Conservation (phyloP, 2,113 vertebrate species). For the Cynoglossus semilaevis region DNA sequence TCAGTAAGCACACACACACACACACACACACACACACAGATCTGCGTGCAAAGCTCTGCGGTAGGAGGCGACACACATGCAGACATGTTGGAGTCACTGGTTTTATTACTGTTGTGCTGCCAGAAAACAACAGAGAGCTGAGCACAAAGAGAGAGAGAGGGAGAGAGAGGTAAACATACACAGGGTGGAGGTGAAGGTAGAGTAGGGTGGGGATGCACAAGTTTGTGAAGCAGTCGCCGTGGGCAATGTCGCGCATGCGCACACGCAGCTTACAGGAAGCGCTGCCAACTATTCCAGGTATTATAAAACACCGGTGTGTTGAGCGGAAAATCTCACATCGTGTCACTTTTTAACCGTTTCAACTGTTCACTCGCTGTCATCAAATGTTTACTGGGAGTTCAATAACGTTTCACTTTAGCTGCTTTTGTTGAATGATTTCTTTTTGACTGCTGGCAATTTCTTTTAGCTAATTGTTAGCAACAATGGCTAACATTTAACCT, state of each 20-base stretch:
- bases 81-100: constrained; percentile 86
- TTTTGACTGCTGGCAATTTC: too few species aligned
- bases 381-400: too few species aligned
- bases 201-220: neutral
- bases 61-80: constrained; percentile 76
- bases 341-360: neutral
- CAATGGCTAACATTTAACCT: too few species aligned
- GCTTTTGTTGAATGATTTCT: too few species aligned
- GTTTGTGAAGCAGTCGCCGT: constrained; percentile 30
- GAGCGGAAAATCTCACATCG: neutral
- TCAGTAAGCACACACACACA: too few species aligned
- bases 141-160: constrained; percentile 1
- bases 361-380: too few species aligned
- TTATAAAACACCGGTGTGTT: constrained; percentile 1
- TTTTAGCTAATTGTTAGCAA: too few species aligned
- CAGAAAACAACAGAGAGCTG: constrained; percentile 72
- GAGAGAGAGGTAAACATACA: neutral
- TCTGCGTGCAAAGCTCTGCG: constrained; percentile 74
- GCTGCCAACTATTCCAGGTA: constrained; percentile 24
- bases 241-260: constrained; percentile 50
- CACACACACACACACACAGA: constrained; percentile 13
- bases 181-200: neutral
- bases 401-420: too few species aligned
- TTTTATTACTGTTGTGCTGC: constrained; percentile 84
- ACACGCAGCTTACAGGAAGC: constrained; percentile 18